These are phyloP conservation scores for Eutrigla gurnardus DNA, from an alignment of 2,797 vertebrate species.

Conservation along the genomic window DNA sequence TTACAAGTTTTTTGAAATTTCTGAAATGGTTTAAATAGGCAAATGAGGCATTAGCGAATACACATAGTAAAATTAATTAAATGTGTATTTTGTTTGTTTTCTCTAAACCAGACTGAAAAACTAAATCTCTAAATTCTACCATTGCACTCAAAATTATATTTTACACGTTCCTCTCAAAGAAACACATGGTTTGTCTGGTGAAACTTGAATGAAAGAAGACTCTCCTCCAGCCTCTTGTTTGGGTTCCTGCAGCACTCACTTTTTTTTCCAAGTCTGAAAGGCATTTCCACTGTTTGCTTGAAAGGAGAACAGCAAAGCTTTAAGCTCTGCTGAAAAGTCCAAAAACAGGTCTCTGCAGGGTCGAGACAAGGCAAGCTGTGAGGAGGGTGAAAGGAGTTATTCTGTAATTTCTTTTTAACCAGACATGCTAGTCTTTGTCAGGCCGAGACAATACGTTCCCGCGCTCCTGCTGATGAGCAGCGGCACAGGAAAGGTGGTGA, in stretches of 20 bases:
- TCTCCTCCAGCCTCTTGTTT: constrained; percentile 3
- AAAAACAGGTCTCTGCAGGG: constrained; percentile 28
- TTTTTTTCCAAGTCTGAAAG: not conserved
- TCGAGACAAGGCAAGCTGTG: constrained; percentile 9
- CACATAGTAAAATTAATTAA: not conserved
- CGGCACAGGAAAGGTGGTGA: not conserved
- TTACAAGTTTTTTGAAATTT: no score
- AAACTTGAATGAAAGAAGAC: not conserved
- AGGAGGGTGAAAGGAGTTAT: constrained; percentile 16
- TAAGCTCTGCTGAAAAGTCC: constrained; percentile 23
- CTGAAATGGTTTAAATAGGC: no score
- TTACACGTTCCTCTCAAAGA: not conserved
- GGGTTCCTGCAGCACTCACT: not conserved
- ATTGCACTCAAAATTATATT: no score
- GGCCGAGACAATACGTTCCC: constrained; percentile 24
- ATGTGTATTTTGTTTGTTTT: not conserved
- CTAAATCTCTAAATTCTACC: no score
- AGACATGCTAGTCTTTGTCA: constrained; percentile 21
- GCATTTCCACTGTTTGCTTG: not conserved
- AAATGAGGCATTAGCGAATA: not conserved
- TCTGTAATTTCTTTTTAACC: constrained; percentile 15
- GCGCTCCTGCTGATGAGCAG: constrained; percentile 13
- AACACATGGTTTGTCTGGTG: not conserved
- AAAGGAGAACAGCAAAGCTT: constrained; percentile 18
- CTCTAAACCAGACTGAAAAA: no score